These are phyloP conservation scores for Ichneumoninae sp. DNA, from an alignment of 2,888 invertebrate species.

Conservation along the genomic window DNA sequence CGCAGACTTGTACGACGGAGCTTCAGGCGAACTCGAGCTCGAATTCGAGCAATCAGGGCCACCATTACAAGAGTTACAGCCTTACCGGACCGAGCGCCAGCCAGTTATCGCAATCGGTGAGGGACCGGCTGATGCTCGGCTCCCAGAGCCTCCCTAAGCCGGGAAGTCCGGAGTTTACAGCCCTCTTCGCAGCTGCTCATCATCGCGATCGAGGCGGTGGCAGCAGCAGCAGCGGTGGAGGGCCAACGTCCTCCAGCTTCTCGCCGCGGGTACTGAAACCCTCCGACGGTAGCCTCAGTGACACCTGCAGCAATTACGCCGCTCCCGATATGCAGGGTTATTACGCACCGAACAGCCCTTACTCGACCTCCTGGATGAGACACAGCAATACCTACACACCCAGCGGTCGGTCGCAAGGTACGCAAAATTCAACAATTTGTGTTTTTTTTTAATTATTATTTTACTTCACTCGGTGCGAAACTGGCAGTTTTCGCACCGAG, in stretches of 20 bases:
- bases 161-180: constrained; percentile 89
- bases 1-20: constrained; percentile 94
- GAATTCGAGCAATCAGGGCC: constrained; percentile 83
- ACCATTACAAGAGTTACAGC: constrained; percentile 94
- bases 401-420: constrained; percentile 81
- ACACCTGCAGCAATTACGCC: constrained; percentile 93
- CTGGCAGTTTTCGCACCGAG: neutral
- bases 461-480: neutral
- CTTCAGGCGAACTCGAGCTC: constrained; percentile 86
- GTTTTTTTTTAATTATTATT: neutral
- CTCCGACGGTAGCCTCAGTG: constrained; percentile 92
- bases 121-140: constrained; percentile 93
- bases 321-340: constrained; percentile 84
- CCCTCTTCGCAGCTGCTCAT: constrained; percentile 86
- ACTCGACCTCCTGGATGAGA: constrained; percentile 91
- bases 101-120: constrained; percentile 93
- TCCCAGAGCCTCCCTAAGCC: constrained; percentile 94
- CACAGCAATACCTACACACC: constrained; percentile 88
- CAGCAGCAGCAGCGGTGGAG: constrained; percentile 75
- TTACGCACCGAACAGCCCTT: constrained; percentile 87
- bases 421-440: neutral
- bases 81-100: constrained; percentile 94
- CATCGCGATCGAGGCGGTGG: constrained; percentile 79
- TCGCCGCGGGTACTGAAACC: constrained; percentile 82
- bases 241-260: constrained; percentile 80